phyloP scores from a whole-genome alignment of 2,113 vertebrate species.

The Odontesthes bonariensis region DNA sequence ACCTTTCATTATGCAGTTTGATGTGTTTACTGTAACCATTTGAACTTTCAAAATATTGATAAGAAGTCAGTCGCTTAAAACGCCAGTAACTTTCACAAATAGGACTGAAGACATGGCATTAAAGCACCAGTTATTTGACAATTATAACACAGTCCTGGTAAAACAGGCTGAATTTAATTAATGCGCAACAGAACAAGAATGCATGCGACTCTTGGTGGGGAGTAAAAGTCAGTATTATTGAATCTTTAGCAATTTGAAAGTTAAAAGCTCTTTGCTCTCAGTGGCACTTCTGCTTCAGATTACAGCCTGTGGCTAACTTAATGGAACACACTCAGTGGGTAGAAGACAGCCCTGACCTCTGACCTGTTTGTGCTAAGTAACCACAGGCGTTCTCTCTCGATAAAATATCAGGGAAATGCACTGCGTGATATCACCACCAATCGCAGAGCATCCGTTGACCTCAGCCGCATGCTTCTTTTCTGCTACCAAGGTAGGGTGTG shows the following conservation, averaged over 20 bases:
- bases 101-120: not conserved
- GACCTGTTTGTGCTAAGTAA: conserved; percentile 91
- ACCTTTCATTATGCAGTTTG: conserved; percentile 40
- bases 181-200: conserved; percentile 79
- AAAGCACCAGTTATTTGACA: not conserved
- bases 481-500: conserved; percentile 23
- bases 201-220: not conserved
- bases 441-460: conserved; percentile 43
- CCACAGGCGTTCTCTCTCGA: conserved; percentile 83
- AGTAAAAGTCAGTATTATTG: conserved; percentile 40
- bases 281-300: conserved; percentile 89
- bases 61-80: conserved; percentile 6
- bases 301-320: conserved; percentile 86
- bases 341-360: conserved; percentile 86
- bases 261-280: conserved; percentile 82
- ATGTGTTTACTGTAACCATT: conserved; percentile 25
- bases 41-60: not conserved
- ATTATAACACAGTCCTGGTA: not conserved
- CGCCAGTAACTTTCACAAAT: not conserved
- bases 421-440: conserved; percentile 47
- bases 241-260: conserved; percentile 43
- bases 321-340: conserved; percentile 84
- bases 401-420: conserved; percentile 88
- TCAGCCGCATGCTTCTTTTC: conserved; percentile 13
- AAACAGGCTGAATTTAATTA: conserved; percentile 61